Evolutionary conservation across 2,113 vertebrate genomes (phyloP).

Genomic region (Rhinichthys klamathensis): DNA sequence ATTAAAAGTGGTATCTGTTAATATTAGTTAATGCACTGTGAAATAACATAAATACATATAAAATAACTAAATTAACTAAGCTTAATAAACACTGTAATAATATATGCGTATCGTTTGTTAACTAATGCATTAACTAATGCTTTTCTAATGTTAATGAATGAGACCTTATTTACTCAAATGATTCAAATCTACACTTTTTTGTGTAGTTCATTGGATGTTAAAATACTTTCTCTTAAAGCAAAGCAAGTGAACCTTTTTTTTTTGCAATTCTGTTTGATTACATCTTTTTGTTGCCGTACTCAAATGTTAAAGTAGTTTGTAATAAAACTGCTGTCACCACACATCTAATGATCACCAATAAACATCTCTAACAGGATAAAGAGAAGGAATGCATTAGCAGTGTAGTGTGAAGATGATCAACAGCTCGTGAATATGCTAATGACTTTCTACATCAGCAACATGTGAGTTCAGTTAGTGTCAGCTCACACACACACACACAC

Average conservation of each 20-base stretch:
- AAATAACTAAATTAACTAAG: neutral
- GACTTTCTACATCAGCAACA: neutral
- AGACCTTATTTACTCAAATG: neutral
- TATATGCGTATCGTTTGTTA: neutral
- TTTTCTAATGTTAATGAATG: neutral
- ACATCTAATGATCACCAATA: neutral
- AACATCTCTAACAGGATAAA: neutral
- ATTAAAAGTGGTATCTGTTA: neutral
- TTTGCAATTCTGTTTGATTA: neutral
- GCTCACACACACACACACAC: neutral
- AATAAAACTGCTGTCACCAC: neutral
- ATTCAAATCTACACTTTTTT: neutral
- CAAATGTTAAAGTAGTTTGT: neutral
- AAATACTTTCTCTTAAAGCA: neutral
- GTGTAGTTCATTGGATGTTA: neutral
- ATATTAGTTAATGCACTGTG: neutral
- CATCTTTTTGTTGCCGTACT: neutral
- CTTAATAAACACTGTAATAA: neutral
- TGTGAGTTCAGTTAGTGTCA: neutral
- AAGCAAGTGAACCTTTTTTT: neutral
- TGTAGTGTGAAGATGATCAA: constrained; percentile 34
- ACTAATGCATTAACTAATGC: neutral
- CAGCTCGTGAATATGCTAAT: constrained; percentile 18
- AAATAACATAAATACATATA: neutral
- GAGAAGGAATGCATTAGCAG: constrained; percentile 20